Evolutionary conservation across 2,797 vertebrate genomes (phyloP), one percentile per base, ranked within the genome.

Genomic region (Sebastes nivosus): DNA sequence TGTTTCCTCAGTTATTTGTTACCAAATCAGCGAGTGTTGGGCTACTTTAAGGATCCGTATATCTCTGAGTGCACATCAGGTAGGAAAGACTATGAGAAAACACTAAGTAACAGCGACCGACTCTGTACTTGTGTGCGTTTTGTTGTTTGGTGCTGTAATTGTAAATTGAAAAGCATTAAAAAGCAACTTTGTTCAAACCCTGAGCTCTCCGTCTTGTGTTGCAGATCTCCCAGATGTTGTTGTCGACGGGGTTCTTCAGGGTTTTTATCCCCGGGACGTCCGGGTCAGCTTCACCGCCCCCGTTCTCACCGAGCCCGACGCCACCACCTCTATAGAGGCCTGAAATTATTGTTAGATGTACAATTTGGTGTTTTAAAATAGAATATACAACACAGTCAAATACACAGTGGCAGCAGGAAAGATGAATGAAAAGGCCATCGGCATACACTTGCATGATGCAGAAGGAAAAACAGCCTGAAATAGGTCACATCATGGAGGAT

Each of bases 161-260:
- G 46, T 18, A 1, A 42, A 6, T 11, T 32, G 5, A 60, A 55
- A 46, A 27, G 13, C n/a, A n/a, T 73, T 8, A 4, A 34, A 57
- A 59, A 2, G 16, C 29, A 4, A 6, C 20, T 18, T 52, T 24
- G 6, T 12, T 18, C 8, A 18, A 61, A 71, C 52, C 42, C 18
- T 27, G 29, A 59, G 10, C 32, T 74, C 34, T 74, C 13, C 80
- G 30, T 89, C 29, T 80, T 81, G 46, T 89, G 36, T 78, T 72
- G 3, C 91, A 96, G 96, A 80, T 61, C 93, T 96, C 9, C 95
- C 95, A 10, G 93, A 96, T 29, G 38, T 96, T 2, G 92, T 96
- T 1, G 90, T 90, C 52, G 92, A 94, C 2, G 96, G 96, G 0
- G 95, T 96, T 34, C 92, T 96, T 29, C 94, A 95, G 79, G 96